These are phyloP conservation scores for Euphydryas editha DNA, from an alignment of 2,888 invertebrate genomes.

Conservation along the genomic window DNA sequence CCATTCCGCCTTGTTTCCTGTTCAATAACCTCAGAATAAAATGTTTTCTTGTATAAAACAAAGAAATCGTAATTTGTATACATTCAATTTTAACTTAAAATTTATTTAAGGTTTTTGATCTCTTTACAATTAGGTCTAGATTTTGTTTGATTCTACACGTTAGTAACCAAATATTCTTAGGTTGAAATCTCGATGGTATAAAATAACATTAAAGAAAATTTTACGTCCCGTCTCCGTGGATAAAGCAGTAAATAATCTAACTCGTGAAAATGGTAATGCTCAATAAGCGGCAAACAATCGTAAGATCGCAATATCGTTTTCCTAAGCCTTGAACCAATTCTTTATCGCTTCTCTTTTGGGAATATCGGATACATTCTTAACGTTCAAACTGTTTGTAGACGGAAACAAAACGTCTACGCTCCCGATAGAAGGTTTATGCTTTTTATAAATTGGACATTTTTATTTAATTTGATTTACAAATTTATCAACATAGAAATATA, in stretches of 20 bases:
- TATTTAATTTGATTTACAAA: constrained; percentile 6
- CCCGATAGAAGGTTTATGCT: constrained; percentile 21
- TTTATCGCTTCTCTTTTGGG: constrained; percentile 56
- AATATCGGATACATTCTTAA: constrained; percentile 52
- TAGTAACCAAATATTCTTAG: background rate
- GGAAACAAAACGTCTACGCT: constrained; percentile 17
- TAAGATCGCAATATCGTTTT: constrained; percentile 44
- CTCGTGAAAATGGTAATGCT: constrained; percentile 33
- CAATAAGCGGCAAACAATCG: constrained; percentile 44
- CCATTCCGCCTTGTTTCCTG: constrained; percentile 49
- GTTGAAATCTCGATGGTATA: constrained; percentile 3
- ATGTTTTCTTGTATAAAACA: constrained; percentile 29
- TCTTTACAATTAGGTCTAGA: background rate
- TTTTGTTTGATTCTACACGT: background rate
- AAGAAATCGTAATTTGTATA: constrained; percentile 3
- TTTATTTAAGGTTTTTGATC: background rate
- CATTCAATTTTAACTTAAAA: constrained; percentile 4
- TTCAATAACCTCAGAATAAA: constrained; percentile 47
- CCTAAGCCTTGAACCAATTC: constrained; percentile 51
- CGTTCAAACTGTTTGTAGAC: constrained; percentile 16
- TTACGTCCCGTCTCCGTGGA: constrained; percentile 15
- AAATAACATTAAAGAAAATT: constrained; percentile 19
- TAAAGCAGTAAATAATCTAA: constrained; percentile 25
- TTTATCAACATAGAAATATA: background rate
- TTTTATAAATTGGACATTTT: constrained; percentile 12